Evolutionary conservation across 2,888 invertebrate species (phyloP).

Genomic region (Caprella mutica): DNA sequence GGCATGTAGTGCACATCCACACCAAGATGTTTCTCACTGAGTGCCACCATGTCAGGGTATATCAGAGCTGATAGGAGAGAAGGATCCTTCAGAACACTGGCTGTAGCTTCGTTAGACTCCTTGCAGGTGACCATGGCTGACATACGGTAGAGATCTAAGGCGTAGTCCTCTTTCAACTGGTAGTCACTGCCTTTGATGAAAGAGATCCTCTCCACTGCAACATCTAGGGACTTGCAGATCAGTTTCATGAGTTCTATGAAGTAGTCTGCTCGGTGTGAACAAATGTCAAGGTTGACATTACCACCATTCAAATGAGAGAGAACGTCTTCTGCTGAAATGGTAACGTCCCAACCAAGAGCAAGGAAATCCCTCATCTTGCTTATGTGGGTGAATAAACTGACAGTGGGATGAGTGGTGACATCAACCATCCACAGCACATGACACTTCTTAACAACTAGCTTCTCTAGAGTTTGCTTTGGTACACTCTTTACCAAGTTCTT

Average conservation of each 20-base stretch:
- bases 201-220: slow-evolving; percentile 84
- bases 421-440: slow-evolving; percentile 26
- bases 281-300: slow-evolving; percentile 17
- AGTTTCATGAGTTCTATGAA: slow-evolving; percentile 63
- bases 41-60: slow-evolving; percentile 82
- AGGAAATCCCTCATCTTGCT: slow-evolving; percentile 28
- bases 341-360: slow-evolving; percentile 22
- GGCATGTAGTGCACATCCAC: slow-evolving; percentile 99
- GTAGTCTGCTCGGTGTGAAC: slow-evolving; percentile 18
- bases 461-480: too few species aligned
- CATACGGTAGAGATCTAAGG: slow-evolving; percentile 84
- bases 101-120: slow-evolving; percentile 97
- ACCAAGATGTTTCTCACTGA: slow-evolving; percentile 97
- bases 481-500: too few species aligned
- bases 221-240: slow-evolving; percentile 80
- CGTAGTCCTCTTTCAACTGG: slow-evolving; percentile 54
- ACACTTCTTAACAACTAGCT: slow-evolving; percentile 1
- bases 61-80: slow-evolving; percentile 86
- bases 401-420: slow-evolving; percentile 15
- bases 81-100: slow-evolving; percentile 96
- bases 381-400: slow-evolving; percentile 19
- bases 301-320: slow-evolving; percentile 25
- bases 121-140: slow-evolving; percentile 88
- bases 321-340: slow-evolving; percentile 20
- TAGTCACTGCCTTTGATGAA: slow-evolving; percentile 60